Percentiles rank a stretch among this genome's conserved stretches.
phyloP scores from a whole-genome alignment of 2,797 vertebrate genomes.

The Tadarida brasiliensis region DNA sequence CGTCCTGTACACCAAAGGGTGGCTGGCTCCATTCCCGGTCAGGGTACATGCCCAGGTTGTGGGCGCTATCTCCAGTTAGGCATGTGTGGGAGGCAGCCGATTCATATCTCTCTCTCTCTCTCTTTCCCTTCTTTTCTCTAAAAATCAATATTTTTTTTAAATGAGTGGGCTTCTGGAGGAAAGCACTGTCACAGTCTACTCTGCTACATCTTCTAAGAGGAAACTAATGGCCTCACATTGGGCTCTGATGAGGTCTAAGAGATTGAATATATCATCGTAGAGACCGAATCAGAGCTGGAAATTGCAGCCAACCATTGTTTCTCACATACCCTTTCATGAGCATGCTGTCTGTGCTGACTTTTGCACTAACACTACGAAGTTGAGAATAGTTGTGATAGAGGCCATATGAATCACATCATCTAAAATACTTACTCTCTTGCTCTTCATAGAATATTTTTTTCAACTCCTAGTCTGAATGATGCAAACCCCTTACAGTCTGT shows the following conservation, averaged over 20 bases:
- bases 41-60: not conserved
- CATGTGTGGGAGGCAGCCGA: not conserved
- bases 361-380: not conserved
- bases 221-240: not conserved
- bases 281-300: not conserved
- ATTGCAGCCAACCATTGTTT: not conserved
- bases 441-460: not conserved
- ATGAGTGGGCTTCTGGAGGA: not conserved
- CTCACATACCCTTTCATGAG: not conserved
- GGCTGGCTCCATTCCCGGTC: not conserved
- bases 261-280: not conserved
- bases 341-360: not conserved
- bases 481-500: not conserved
- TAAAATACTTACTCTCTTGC: not conserved
- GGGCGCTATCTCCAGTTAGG: not conserved
- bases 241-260: not conserved
- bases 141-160: not conserved
- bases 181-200: not conserved
- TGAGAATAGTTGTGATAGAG: not conserved
- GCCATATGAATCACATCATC: not conserved
- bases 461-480: not conserved
- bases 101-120: not conserved
- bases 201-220: not conserved
- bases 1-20: not conserved
- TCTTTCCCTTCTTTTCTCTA: not conserved